Evolutionary conservation across 2,888 invertebrate genomes (phyloP), one percentile per base, ranked within the genome.

Genomic region (Flabesymbios commensalis): DNA sequence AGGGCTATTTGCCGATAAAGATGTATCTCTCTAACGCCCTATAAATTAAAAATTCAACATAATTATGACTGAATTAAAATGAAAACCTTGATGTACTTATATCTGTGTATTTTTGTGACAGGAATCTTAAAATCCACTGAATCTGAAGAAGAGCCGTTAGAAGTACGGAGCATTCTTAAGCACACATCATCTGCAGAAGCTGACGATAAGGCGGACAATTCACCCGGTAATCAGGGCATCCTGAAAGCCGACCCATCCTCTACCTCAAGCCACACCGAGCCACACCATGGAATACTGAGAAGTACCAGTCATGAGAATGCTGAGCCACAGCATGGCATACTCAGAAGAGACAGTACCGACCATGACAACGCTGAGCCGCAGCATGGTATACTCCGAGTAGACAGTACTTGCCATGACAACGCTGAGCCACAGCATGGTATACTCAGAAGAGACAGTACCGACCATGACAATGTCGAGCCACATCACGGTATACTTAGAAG

Each of bases 401-500:
- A 45, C 10, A 7, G 7, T 14, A 10, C 24, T 10, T n/a, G n/a
- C n/a, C 17, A 22, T 45, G 7, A 22, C 45, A 24, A n/a, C 45
- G 45, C 14, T 45, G 45, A 10, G 24, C 17, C 14, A 22, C 10
- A 22, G 14, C 49, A 49, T 10, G 31, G 49, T 14, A 49, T 49
- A 14, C 31, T 49, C 7, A 49, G 31, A 22, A 49, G 31, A 22
- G 49, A 49, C 45, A n/a, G 45, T 22, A 7, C 24, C 7, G 17
- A 10, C 5, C 29, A 29, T 7, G 49, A 49, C 31, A 7, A 28
- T 14, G 14, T 14, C 29, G 29, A 49, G 14, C 29, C 26, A 22
- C 45, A 48, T 19, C 52, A 43, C n/a, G 59, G 59, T 7, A 59
- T 59, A 22, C 29, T 59, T 32, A 59, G 54, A 39, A 52, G 54